Base-by-base conservation (phyloP, 37 sponge, comb jelly and placozoan genomes). In the Oopsacas minuta region DNA sequence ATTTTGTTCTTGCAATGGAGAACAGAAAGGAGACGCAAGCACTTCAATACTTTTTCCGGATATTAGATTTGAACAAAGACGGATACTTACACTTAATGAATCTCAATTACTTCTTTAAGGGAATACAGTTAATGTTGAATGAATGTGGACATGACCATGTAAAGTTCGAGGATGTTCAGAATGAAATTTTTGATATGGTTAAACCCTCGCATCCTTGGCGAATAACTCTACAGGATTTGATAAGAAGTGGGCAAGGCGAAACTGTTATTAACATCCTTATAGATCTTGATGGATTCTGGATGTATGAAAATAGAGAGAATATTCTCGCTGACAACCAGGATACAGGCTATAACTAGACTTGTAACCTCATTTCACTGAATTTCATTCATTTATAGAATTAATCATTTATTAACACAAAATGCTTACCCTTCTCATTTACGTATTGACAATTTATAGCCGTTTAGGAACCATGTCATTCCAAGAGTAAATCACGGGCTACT, bases 161-260 rank as follows among this genome's bases (percentile, higher is more conserved):
- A 30, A 90, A 87, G 28, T 96, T 96, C 91, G 91, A 92, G 36
- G 94, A 93, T 82, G 86, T 95, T 22, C 84, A 95, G 93, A 92
- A 97, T 82, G 99, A 97, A 61, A 92, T 97, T 52, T 97, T 92
- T 88, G 99, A 97, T 85, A 97, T 97, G 99, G 91, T 97, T 23
- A 97, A 97, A 51, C 99, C 99, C 28, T 82, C 34, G 0, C 49
- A 91, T 36, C 90, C 93, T 0, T 86, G 83, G 0, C 37, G 52
- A 0, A 97, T 97, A 30, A 93, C 95, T 0, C 89, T 94, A 7
- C 90, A 94, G 42, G 99, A 97, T 49, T 83, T 97, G 35, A 91
- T 91, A 35, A 86, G n/a, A 69, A 94, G 99, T 90, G 95, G 94
- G 0, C 99, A 97, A 81, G 99, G 99, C 8, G 99, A 93, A 38